Evolutionary conservation across 2,888 invertebrate species (phyloP).

Genomic region (Pollenia labialis): DNA sequence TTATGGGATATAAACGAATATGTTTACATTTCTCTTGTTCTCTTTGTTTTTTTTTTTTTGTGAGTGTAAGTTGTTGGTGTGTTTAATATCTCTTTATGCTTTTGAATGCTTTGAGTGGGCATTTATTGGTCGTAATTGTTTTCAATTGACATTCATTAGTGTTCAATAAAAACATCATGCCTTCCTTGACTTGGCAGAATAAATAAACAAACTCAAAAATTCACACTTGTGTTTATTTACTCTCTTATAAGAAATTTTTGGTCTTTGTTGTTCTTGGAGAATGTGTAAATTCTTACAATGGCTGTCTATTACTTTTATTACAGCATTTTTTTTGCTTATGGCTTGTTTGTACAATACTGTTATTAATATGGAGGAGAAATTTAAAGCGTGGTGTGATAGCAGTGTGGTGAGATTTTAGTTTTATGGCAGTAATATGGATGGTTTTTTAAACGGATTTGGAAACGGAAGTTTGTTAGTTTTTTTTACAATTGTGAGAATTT

Average conservation of each 20-base stretch:
- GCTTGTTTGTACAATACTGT: background rate
- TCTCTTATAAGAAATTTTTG: constrained; percentile 17
- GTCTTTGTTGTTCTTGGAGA: background rate
- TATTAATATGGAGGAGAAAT: constrained; percentile 37
- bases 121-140: constrained; percentile 83
- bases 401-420: constrained; percentile 19
- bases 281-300: constrained; percentile 4
- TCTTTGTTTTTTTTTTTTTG: constrained; percentile 3
- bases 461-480: constrained; percentile 8
- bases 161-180: constrained; percentile 78
- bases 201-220: constrained; percentile 44
- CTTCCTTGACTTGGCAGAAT: constrained; percentile 42
- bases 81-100: constrained; percentile 66
- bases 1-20: constrained; percentile 19
- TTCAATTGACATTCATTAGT: constrained; percentile 82
- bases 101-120: constrained; percentile 76
- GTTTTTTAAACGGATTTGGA: constrained; percentile 1
- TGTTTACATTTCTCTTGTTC: constrained; percentile 20
- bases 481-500: background rate
- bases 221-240: constrained; percentile 58
- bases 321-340: background rate
- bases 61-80: constrained; percentile 29
- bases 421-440: background rate
- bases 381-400: background rate
- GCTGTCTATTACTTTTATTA: constrained; percentile 45